Conservation (phyloP, 1,140 invertebrate genomes). For the Goniozus legneri region DNA sequence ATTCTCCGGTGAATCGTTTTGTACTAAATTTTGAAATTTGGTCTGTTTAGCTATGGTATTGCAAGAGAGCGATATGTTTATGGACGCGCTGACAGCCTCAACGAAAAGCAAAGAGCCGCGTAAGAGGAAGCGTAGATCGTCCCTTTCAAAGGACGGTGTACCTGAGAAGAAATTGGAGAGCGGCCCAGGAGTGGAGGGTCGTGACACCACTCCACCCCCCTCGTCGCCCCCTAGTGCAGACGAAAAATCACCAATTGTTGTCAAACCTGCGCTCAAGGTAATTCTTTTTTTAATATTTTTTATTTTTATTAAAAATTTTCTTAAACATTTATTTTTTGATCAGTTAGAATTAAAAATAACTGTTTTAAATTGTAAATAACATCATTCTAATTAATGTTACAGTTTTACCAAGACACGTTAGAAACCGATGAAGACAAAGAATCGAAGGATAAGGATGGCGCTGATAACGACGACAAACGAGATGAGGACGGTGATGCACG, state of each 20-base stretch:
- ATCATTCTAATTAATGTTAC: slow-evolving; percentile 26
- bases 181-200: slow-evolving; percentile 43
- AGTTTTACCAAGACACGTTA: slow-evolving; percentile 91
- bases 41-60: slow-evolving; percentile 66
- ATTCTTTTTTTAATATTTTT: slow-evolving; percentile 17
- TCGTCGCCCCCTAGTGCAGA: slow-evolving; percentile 50
- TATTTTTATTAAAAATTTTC: not conserved
- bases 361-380: not conserved
- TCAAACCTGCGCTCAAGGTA: slow-evolving; percentile 58
- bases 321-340: slow-evolving; percentile 1
- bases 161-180: slow-evolving; percentile 55
- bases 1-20: too few species aligned
- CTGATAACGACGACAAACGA: slow-evolving; percentile 41
- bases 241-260: slow-evolving; percentile 55
- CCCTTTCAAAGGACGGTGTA: slow-evolving; percentile 61
- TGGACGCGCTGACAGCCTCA: slow-evolving; percentile 80
- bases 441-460: slow-evolving; percentile 41
- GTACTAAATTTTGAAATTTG: slow-evolving; percentile 2
- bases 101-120: slow-evolving; percentile 71
- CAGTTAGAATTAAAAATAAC: not conserved
- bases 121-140: slow-evolving; percentile 71
- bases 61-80: slow-evolving; percentile 88
- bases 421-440: slow-evolving; percentile 63
- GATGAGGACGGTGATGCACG: slow-evolving; percentile 30
- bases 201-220: slow-evolving; percentile 40